Percentiles rank a stretch among this genome's conserved stretches.
phyloP scores from a whole-genome alignment of 2,113 vertebrate species.

The Pituophis catenifer region DNA sequence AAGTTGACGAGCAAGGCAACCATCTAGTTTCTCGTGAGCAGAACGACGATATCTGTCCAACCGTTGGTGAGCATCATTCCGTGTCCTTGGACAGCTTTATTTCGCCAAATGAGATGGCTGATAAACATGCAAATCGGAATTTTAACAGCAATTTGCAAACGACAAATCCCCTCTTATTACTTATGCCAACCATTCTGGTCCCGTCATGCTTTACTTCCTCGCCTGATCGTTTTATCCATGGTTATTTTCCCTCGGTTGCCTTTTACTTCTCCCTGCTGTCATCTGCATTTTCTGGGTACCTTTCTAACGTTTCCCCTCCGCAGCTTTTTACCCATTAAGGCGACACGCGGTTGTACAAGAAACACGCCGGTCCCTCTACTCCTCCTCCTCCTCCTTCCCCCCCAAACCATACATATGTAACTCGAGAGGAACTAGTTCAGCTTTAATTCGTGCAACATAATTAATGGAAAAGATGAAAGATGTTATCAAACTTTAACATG shows the following conservation, averaged over 20 bases:
- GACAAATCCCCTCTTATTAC: conserved; percentile 58
- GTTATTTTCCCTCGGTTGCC: conserved; percentile 50
- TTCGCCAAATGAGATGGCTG: conserved; percentile 62
- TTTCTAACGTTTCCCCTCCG: conserved; percentile 46
- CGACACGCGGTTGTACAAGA: conserved; percentile 37
- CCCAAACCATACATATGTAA: conserved; percentile 37
- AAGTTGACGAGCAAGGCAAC: neutral
- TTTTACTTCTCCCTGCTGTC: conserved; percentile 55
- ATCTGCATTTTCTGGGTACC: conserved; percentile 57
- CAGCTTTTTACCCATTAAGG: conserved; percentile 53
- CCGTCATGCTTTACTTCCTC: conserved; percentile 59
- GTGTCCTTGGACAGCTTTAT: conserved; percentile 57
- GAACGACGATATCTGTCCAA: conserved; percentile 36
- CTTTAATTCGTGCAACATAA: conserved; percentile 39
- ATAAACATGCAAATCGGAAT: conserved; percentile 67
- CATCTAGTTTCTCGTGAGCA: neutral
- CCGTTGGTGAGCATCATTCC: conserved; percentile 25
- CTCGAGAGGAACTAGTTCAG: conserved; percentile 26
- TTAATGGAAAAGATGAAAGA: conserved; percentile 42
- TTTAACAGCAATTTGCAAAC: conserved; percentile 64
- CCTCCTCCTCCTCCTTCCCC: no score
- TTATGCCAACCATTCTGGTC: conserved; percentile 56
- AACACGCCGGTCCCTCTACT: neutral
- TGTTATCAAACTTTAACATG: conserved; percentile 40
- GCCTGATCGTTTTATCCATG: conserved; percentile 61